Conservation (phyloP, 2,888 invertebrate genomes). For the Brachylomia viminalis region DNA sequence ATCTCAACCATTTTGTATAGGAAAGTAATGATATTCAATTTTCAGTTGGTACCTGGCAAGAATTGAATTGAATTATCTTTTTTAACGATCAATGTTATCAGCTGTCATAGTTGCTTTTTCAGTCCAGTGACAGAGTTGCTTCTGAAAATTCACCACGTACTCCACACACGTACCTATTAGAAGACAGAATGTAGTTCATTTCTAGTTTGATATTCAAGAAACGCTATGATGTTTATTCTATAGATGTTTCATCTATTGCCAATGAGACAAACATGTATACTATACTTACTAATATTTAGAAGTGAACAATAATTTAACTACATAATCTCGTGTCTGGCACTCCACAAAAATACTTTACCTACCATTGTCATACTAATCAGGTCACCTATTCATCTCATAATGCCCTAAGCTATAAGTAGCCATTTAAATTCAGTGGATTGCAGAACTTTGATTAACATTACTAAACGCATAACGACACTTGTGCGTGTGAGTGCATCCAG, state of each 20-base stretch:
- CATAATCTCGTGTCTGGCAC: too few species aligned
- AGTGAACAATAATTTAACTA: neutral
- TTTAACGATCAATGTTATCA: neutral
- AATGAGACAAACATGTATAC: neutral
- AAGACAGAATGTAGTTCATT: neutral
- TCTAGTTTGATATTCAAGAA: neutral
- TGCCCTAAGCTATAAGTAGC: neutral
- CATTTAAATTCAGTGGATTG: conserved; percentile 46
- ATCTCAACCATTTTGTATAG: neutral
- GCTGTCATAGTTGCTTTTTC: neutral
- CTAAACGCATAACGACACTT: conserved; percentile 45
- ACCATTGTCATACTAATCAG: conserved; percentile 26
- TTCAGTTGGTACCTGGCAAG: too few species aligned
- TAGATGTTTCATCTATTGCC: too few species aligned
- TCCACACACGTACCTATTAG: too few species aligned
- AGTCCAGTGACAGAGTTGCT: neutral
- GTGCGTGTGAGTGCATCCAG: conserved; percentile 48
- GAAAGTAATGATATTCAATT: neutral
- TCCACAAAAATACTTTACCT: too few species aligned
- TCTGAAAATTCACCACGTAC: neutral
- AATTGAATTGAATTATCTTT: neutral
- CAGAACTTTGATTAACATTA: conserved; percentile 48
- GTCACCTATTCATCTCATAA: neutral
- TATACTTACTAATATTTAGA: too few species aligned
- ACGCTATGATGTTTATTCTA: too few species aligned